phyloP scores from a whole-genome alignment of 2,888 invertebrate genomes.

The Leptura quadrifasciata region DNA sequence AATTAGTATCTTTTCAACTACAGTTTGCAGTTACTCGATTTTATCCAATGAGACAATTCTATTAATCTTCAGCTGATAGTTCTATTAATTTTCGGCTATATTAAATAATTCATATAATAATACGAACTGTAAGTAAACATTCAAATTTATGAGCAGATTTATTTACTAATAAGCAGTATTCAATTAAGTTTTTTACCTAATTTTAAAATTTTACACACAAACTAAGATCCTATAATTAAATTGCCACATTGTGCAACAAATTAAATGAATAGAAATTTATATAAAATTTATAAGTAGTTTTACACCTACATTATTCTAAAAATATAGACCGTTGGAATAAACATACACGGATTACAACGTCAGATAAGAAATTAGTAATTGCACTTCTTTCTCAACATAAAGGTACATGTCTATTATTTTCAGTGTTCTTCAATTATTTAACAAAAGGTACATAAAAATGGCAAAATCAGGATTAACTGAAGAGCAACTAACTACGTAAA shows the following conservation, averaged over 20 bases:
- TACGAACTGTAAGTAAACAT: slow-evolving; percentile 19
- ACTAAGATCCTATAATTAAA: neutral
- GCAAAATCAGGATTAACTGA: too few relatives aligned
- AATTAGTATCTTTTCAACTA: slow-evolving; percentile 51
- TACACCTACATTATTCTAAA: slow-evolving; percentile 4
- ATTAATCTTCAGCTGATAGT: neutral
- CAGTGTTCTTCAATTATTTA: too few relatives aligned
- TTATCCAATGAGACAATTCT: neutral
- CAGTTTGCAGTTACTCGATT: slow-evolving; percentile 21
- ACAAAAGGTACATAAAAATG: too few relatives aligned
- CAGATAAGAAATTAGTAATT: too few relatives aligned
- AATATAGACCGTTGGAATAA: neutral
- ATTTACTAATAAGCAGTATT: slow-evolving; percentile 12
- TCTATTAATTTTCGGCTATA: neutral
- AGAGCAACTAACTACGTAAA: too few relatives aligned
- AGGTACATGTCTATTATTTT: too few relatives aligned
- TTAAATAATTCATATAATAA: neutral
- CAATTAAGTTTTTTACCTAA: neutral
- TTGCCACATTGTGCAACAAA: neutral
- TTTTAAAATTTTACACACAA: neutral
- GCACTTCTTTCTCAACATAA: too few relatives aligned
- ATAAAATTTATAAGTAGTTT: neutral
- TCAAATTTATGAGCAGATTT: neutral
- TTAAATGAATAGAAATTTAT: neutral
- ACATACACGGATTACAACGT: neutral